These are phyloP conservation scores for Patagioenas fasciata DNA, from an alignment of 2,113 vertebrate genomes.

Conservation along the genomic window DNA sequence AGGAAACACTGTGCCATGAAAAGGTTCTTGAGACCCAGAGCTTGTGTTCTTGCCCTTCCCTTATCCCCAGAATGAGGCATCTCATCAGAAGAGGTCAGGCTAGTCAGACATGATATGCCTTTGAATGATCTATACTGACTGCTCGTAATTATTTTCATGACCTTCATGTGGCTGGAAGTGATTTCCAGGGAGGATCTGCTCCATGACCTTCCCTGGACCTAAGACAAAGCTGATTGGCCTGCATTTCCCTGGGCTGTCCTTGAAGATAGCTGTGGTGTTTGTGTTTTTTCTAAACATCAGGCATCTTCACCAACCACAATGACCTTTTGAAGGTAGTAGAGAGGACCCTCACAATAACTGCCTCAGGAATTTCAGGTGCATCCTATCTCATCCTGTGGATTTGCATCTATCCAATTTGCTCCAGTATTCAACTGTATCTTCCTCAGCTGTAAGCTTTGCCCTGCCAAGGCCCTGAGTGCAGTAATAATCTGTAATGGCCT, in stretches of 20 bases:
- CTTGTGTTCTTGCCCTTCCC: neutral
- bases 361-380: neutral
- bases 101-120: neutral
- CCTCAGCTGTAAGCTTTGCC: neutral
- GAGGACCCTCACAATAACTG: neutral
- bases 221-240: neutral
- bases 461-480: neutral
- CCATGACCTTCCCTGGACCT: neutral
- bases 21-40: neutral
- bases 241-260: neutral
- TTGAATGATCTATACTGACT: neutral
- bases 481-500: neutral
- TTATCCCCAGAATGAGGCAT: neutral
- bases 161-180: no score
- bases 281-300: neutral
- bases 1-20: neutral
- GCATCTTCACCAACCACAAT: rapidly evolving
- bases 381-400: neutral
- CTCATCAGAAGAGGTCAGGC: neutral
- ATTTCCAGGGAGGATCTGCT: no score
- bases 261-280: neutral
- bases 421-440: neutral
- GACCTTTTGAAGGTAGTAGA: neutral
- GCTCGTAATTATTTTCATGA: no score
- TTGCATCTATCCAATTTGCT: neutral